A percentile compares a stretch with the other conserved stretches of the same genome.
phyloP scores from a whole-genome alignment of 1,140 invertebrate genomes.

The Theocolax elegans region DNA sequence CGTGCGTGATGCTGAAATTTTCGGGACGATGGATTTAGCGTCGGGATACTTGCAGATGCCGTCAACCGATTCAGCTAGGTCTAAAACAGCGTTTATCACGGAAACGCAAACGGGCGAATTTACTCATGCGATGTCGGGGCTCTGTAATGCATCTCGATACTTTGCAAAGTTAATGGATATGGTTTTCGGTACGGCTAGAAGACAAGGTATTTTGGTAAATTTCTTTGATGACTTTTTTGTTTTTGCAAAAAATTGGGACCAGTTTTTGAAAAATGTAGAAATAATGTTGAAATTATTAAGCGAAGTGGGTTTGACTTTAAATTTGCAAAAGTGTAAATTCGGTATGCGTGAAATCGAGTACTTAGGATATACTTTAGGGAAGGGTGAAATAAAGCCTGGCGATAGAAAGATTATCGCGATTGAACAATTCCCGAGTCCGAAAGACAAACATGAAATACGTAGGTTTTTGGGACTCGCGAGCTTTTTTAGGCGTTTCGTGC shows the following conservation, averaged over 20 bases:
- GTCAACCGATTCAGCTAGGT: conserved; percentile 3
- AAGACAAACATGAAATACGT: conserved; percentile 28
- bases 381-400: conserved; percentile 42
- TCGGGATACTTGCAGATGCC: too few species aligned
- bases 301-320: conserved; percentile 30
- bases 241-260: conserved; percentile 9
- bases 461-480: conserved; percentile 60
- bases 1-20: conserved; percentile 26
- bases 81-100: conserved; percentile 39
- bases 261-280: conserved; percentile 15
- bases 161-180: conserved; percentile 40
- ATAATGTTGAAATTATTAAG: conserved; percentile 4
- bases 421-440: neutral
- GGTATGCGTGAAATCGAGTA: conserved; percentile 46
- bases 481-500: too few species aligned
- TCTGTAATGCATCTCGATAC: conserved; percentile 32
- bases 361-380: too few species aligned
- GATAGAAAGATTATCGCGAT: conserved; percentile 43
- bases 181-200: conserved; percentile 8
- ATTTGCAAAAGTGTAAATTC: conserved; percentile 43
- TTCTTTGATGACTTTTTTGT: too few species aligned
- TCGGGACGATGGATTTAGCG: too few species aligned
- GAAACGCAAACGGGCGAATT: too few species aligned
- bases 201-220: conserved; percentile 1
- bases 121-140: conserved; percentile 34